These are phyloP conservation scores for Scartelaos histophorus DNA, from an alignment of 2,113 vertebrate species.

Conservation along the genomic window DNA sequence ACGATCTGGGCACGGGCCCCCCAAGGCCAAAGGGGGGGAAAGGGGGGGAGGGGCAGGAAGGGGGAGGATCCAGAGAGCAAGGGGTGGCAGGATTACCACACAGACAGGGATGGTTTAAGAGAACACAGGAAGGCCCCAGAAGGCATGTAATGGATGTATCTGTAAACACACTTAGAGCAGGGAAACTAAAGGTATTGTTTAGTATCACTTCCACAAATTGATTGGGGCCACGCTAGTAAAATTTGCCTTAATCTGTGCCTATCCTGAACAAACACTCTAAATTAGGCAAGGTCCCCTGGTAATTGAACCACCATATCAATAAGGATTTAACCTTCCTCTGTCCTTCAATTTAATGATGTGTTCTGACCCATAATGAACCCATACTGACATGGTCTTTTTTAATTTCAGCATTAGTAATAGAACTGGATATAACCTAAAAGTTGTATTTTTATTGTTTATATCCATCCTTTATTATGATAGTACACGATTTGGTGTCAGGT, in stretches of 20 bases:
- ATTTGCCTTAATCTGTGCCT: not conserved
- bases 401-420: too few relatives aligned
- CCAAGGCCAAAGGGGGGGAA: constrained; percentile 29
- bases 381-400: not conserved
- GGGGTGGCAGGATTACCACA: constrained; percentile 15
- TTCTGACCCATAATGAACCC: not conserved
- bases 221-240: not conserved
- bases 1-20: constrained; percentile 53
- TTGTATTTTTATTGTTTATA: too few relatives aligned
- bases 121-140: not conserved
- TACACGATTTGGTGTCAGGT: too few relatives aligned
- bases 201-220: not conserved
- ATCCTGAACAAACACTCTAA: not conserved
- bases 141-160: constrained; percentile 8
- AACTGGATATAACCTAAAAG: too few relatives aligned
- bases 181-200: not conserved
- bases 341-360: not conserved
- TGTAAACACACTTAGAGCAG: not conserved
- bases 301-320: not conserved
- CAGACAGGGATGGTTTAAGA: constrained; percentile 13
- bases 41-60: constrained; percentile 4
- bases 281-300: not conserved
- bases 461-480: too few relatives aligned
- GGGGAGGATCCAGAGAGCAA: constrained; percentile 7
- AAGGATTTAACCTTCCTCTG: not conserved